Percentiles rank a stretch among this genome's conserved stretches.
These are phyloP conservation scores for Dasypus novemcinctus DNA, from an alignment of 2,113 vertebrate genomes.

Conservation along the genomic window DNA sequence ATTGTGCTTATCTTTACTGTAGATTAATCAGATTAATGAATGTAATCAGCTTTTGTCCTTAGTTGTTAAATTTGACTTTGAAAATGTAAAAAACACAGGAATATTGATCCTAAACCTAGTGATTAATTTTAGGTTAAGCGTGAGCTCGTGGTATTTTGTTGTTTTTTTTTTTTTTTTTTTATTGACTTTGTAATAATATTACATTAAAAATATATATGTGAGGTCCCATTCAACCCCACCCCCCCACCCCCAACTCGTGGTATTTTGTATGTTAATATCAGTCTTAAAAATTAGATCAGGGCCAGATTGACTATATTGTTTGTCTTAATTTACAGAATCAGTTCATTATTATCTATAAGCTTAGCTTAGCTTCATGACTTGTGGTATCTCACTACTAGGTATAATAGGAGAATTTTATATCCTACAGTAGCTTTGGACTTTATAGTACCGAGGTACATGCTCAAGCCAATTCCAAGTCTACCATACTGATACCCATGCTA, in stretches of 20 bases:
- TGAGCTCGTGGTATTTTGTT: neutral
- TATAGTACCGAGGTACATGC: neutral
- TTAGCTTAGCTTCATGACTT: neutral
- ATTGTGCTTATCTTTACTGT: neutral
- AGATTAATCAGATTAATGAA: neutral
- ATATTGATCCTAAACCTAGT: constrained; percentile 4
- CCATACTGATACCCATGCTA: neutral
- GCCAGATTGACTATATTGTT: neutral
- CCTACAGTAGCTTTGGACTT: neutral
- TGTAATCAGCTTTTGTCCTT: neutral
- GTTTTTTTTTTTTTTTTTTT: too few relatives aligned
- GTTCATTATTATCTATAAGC: neutral
- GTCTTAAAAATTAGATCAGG: constrained; percentile 2
- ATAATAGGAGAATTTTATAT: neutral
- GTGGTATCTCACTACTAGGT: neutral
- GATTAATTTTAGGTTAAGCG: neutral
- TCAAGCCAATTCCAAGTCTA: neutral
- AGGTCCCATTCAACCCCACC: too few relatives aligned
- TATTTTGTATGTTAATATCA: neutral
- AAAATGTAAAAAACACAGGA: constrained; percentile 12
- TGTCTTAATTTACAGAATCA: neutral
- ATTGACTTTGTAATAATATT: too few relatives aligned
- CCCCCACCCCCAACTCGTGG: too few relatives aligned
- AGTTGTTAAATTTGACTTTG: constrained; percentile 12
- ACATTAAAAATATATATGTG: too few relatives aligned